Evolutionary conservation across 2,113 vertebrate species (phyloP), one percentile per base, ranked within the genome.

Genomic region (Hemiprocne comata): DNA sequence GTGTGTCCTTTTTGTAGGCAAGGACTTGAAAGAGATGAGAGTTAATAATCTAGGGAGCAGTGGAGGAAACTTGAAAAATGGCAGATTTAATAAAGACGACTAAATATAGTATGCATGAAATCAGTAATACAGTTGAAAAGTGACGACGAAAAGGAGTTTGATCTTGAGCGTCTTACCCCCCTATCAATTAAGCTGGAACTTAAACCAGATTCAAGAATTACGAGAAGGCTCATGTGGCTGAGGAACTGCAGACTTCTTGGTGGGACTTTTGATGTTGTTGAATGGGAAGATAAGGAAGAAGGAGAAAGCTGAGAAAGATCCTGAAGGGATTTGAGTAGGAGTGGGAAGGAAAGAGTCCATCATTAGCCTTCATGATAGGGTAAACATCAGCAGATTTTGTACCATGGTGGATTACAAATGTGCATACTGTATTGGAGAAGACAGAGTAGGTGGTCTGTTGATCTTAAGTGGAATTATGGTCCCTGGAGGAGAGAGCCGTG

Each of bases 311-410:
- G 89, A 92, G 89, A 92, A 90, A 90, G 72, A 67, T 90, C 91
- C 86, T 87, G 76, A 92, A 92, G 89, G 89, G 57, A 92, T 95
- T 81, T 90, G 93, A 94, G 89, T 84, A 67, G 95, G 95, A 94
- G 92, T 93, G 89, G 65, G 89, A 93, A 95, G 85, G 60, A 80
- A 62, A 78, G 65, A 53, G 55, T 92, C 69, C 57, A 31, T 92
- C 65, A 17, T 92, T 90, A 92, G 40, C 24, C n/a, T 89, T 61
- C 40, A 13, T 40, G 66, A 40, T 72, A 79, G 38, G 33, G 40
- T 90, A 89, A 82, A 82, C 0, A 3, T 38, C 55, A 82, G 70
- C 23, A 40, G 4, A 67, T 90, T 74, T 77, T 81, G 72, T 51
- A 10, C 67, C 2, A 1, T 62, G 54, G 54, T 85, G 36, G 40